Conservation (phyloP, 2,113 vertebrate species). For the Amazona guildingii region DNA sequence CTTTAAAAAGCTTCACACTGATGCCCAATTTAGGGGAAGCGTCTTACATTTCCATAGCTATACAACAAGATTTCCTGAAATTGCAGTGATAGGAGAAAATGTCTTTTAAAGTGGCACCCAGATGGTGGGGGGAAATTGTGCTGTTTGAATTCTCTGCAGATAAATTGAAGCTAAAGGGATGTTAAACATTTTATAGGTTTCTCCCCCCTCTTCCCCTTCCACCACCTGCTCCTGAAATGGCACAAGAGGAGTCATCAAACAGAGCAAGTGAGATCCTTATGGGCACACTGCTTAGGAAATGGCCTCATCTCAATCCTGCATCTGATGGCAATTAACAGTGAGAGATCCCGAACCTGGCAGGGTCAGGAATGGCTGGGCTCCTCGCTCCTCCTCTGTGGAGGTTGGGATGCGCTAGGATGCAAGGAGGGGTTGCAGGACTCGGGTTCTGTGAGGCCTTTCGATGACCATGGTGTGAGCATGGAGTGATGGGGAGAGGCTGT, state of each 20-base stretch:
- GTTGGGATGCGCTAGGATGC: not conserved
- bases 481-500: not conserved
- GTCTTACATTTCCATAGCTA: slow-evolving; percentile 34
- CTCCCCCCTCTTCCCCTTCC: not conserved
- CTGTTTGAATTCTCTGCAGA: slow-evolving; percentile 28
- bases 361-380: not conserved
- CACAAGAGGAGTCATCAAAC: not conserved
- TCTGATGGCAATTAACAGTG: not conserved
- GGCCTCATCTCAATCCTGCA: not conserved
- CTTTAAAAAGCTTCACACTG: slow-evolving; percentile 2
- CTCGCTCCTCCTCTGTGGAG: accelerated
- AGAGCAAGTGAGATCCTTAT: not conserved
- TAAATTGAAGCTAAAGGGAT: slow-evolving; percentile 46
- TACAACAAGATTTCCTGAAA: slow-evolving; percentile 49
- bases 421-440: not conserved
- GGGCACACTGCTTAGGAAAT: not conserved
- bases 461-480: accelerated
- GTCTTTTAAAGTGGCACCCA: slow-evolving; percentile 53
- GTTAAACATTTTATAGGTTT: slow-evolving; percentile 11
- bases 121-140: slow-evolving; percentile 49
- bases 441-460: not conserved
- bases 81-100: slow-evolving; percentile 42
- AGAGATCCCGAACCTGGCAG: not conserved
- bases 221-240: slow-evolving; percentile 18
- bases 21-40: slow-evolving; percentile 12